These are phyloP conservation scores for Palythoa heliodiscus DNA, from an alignment of 92 coral and sea anemone genomes.

Conservation along the genomic window DNA sequence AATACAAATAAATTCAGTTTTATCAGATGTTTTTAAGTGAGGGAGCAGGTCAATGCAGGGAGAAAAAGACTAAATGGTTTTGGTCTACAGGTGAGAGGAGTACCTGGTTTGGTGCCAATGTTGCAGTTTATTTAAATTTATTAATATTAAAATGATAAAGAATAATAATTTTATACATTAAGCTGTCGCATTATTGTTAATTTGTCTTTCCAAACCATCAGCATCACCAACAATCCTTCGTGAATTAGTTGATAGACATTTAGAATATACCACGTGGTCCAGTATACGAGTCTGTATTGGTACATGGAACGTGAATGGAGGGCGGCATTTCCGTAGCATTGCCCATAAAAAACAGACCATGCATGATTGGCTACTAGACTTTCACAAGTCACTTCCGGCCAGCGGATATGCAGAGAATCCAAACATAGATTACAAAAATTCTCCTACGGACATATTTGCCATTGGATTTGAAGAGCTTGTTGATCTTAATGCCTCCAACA, in stretches of 20 bases:
- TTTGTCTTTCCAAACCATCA: constrained; percentile 20
- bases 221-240: constrained; percentile 96
- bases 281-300: constrained; percentile 92
- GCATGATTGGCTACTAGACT: constrained; percentile 97
- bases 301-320: constrained; percentile 98
- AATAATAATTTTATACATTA: too few relatives aligned
- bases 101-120: too few relatives aligned
- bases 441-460: constrained; percentile 93
- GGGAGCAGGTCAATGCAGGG: too few relatives aligned
- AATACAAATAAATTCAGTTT: too few relatives aligned
- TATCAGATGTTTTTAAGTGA: too few relatives aligned
- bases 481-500: constrained; percentile 97
- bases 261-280: constrained; percentile 99
- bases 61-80: too few relatives aligned
- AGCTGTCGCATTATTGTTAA: not conserved
- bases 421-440: constrained; percentile 67
- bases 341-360: constrained; percentile 98
- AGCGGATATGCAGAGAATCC: constrained; percentile 77
- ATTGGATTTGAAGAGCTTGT: constrained; percentile 98
- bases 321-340: constrained; percentile 96
- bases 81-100: too few relatives aligned
- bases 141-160: too few relatives aligned
- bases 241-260: constrained; percentile 95
- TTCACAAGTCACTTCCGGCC: constrained; percentile 81
- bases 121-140: too few relatives aligned